phyloP scores from a whole-genome alignment of 2,888 invertebrate species.

The Lepidocyrtinus sp. region DNA sequence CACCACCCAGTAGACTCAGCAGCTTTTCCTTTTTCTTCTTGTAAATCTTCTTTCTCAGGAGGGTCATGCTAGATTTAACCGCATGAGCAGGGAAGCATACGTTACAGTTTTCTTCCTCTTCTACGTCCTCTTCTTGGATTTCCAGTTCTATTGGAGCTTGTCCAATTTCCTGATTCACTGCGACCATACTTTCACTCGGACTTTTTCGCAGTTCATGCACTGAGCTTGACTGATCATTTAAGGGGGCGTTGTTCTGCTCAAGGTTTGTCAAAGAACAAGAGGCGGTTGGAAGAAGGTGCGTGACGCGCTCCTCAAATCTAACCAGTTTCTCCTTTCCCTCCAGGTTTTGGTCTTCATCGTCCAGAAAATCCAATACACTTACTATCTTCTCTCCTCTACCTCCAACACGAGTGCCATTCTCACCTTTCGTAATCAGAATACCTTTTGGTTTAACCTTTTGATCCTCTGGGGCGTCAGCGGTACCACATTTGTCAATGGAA shows the following conservation, averaged over 20 bases:
- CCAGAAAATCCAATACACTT: too few relatives aligned
- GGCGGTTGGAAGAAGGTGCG: conserved; percentile 14
- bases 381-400: too few relatives aligned
- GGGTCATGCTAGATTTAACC: conserved; percentile 36
- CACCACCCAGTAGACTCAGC: not conserved
- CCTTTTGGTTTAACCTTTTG: too few relatives aligned
- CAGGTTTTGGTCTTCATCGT: too few relatives aligned
- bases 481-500: too few relatives aligned
- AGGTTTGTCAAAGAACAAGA: conserved; percentile 32
- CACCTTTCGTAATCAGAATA: too few relatives aligned
- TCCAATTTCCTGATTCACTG: not conserved
- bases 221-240: too few relatives aligned
- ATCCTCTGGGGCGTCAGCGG: conserved; percentile 40
- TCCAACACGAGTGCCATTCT: too few relatives aligned
- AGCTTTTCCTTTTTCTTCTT: conserved; percentile 35
- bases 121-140: conserved; percentile 43
- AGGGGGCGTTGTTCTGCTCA: not conserved
- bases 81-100: conserved; percentile 30
- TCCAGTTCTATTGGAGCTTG: conserved; percentile 19
- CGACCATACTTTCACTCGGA: conserved; percentile 33
- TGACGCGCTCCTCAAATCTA: too few relatives aligned
- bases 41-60: conserved; percentile 37
- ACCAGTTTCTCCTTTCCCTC: conserved; percentile 17
- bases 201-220: conserved; percentile 9
- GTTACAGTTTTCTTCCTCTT: not conserved